phyloP scores from a whole-genome alignment of 2,888 invertebrate genomes.

The Cerastis leucographa region DNA sequence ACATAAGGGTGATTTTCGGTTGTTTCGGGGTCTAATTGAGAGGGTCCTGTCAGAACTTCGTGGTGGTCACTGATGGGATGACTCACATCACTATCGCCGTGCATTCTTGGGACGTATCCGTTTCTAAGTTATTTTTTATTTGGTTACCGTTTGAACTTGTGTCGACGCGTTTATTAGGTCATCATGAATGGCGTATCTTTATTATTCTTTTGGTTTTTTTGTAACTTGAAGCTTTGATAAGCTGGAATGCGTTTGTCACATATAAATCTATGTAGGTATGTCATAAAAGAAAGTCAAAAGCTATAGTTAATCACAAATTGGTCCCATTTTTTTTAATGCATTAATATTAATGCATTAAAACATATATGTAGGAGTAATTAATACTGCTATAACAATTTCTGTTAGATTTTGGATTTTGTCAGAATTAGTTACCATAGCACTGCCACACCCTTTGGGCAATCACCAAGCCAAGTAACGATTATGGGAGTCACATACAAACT shows the following conservation, averaged over 20 bases:
- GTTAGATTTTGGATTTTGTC: not conserved
- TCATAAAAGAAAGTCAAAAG: not conserved
- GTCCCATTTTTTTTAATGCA: not conserved
- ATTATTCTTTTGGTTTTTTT: slow-evolving; percentile 27
- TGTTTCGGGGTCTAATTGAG: slow-evolving; percentile 61
- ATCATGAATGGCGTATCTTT: slow-evolving; percentile 59
- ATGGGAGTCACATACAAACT: not conserved
- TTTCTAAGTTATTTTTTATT: slow-evolving; percentile 80
- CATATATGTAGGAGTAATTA: too few species aligned
- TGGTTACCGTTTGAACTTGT: slow-evolving; percentile 77
- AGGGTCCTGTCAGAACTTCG: slow-evolving; percentile 76
- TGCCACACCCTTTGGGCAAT: not conserved
- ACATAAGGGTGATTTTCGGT: slow-evolving; percentile 69
- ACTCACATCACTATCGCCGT: slow-evolving; percentile 84
- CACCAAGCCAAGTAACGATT: not conserved
- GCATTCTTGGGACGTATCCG: slow-evolving; percentile 88
- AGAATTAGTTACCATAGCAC: not conserved
- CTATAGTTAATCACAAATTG: not conserved
- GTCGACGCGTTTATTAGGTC: slow-evolving; percentile 78
- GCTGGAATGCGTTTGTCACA: not conserved
- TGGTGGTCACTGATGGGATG: slow-evolving; percentile 87
- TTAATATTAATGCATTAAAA: too few species aligned
- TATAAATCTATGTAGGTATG: not conserved
- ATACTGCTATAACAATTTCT: not conserved
- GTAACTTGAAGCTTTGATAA: slow-evolving; percentile 15